Base-by-base conservation (phyloP, 2,797 vertebrate species). In the Falco concolor region DNA sequence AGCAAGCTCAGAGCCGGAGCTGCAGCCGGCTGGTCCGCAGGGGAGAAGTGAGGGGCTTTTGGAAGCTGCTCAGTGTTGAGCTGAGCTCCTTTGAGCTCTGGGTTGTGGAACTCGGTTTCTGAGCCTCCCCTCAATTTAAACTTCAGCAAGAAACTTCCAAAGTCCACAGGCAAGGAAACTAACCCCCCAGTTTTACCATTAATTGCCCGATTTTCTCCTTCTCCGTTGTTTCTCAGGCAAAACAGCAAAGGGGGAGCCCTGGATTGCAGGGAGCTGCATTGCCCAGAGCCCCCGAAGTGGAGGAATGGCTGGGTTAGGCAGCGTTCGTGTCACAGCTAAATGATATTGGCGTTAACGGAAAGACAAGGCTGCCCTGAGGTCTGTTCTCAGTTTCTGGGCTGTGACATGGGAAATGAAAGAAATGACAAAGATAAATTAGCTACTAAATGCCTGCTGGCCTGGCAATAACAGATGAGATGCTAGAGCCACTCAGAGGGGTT, bases 201-300 rank as follows among this genome's bases (percentile, higher is more conserved):
- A 40, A 22, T 24, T 72, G 53, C 49, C 49, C 30, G 4, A 30
- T 56, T 65, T 61, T 32, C 36, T 40, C 69, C 36, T 54, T 16
- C 20, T 60, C 5, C 0, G 30, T 38, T 38, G 44, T 11, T 40
- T 57, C 22, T 68, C 6, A 1, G 38, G 42, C 10, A 25, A 20
- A 47, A 19, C 2, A 57, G 70, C 60, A 9, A 34, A 42, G 8
- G 2, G 22, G 42, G 25, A 38, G 49, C 40, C 34, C 30, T 40
- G 57, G 18, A 5, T 18, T 1, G 0, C 0, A 0, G 25, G 64
- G 25, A 45, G 17, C n/a, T 16, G 45, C 0, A 0, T 70, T 30
- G 12, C 12, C 63, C 54, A 6, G 82, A 30, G 54, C 45, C 56
- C 64, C n/a, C 5, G 34, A 13, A 24, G 45, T 6, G 30, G 38